phyloP scores from a whole-genome alignment of 1,140 invertebrate species.

The Hesperophylax magnus region DNA sequence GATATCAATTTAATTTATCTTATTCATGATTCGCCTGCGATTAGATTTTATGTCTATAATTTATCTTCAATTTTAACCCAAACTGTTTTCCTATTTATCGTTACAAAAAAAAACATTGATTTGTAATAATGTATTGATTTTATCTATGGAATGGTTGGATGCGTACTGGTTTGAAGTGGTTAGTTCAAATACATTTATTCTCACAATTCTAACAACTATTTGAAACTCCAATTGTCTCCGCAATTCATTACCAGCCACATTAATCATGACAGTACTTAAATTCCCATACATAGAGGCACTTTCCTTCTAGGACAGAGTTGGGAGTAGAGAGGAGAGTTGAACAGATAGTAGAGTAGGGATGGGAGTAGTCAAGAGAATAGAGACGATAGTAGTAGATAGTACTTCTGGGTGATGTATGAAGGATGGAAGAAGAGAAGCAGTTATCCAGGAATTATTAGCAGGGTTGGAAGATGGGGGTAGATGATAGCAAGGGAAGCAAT shows the following conservation, averaged over 20 bases:
- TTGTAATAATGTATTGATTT: too few relatives aligned
- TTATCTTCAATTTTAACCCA: too few relatives aligned
- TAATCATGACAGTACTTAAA: slow-evolving; percentile 31
- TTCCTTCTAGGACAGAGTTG: neutral
- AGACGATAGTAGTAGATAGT: too few relatives aligned
- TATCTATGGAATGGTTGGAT: too few relatives aligned
- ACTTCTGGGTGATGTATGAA: slow-evolving; percentile 7
- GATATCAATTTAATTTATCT: too few relatives aligned
- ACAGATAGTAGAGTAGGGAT: too few relatives aligned
- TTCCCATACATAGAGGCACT: slow-evolving; percentile 18
- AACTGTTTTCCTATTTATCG: too few relatives aligned
- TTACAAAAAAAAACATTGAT: too few relatives aligned
- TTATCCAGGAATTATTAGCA: neutral
- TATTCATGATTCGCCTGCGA: too few relatives aligned
- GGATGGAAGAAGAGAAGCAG: slow-evolving; percentile 11
- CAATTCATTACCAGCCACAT: slow-evolving; percentile 13
- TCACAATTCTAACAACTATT: neutral
- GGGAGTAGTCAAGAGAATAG: too few relatives aligned
- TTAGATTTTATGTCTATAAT: too few relatives aligned
- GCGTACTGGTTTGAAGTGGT: too few relatives aligned
- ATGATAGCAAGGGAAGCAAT: slow-evolving; percentile 17
- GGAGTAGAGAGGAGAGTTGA: neutral
- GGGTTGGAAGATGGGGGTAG: slow-evolving; percentile 6
- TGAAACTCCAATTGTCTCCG: slow-evolving; percentile 11
- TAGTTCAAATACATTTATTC: neutral